These are phyloP conservation scores for Galerucella calmariensis DNA, from an alignment of 2,888 invertebrate species.

Conservation along the genomic window DNA sequence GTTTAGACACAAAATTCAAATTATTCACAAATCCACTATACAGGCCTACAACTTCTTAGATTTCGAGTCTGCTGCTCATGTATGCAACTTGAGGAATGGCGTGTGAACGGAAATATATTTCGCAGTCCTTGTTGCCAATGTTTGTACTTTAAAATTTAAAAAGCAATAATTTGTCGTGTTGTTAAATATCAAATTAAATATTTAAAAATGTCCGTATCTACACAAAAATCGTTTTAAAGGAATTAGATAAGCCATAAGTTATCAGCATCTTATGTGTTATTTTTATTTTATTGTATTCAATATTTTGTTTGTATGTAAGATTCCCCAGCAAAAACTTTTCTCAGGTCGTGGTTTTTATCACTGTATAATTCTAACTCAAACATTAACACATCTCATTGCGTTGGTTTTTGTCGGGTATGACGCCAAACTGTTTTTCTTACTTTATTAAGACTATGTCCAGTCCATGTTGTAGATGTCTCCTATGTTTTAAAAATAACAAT, in stretches of 20 bases:
- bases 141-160: constrained; percentile 7
- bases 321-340: too few species aligned
- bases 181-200: neutral
- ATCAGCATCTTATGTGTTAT: too few species aligned
- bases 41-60: constrained; percentile 25
- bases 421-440: too few species aligned
- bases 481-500: too few species aligned
- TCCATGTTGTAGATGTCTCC: too few species aligned
- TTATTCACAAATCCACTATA: neutral
- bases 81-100: constrained; percentile 42
- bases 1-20: neutral
- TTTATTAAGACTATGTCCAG: too few species aligned
- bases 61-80: constrained; percentile 43
- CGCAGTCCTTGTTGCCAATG: constrained; percentile 23
- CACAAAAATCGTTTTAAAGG: neutral
- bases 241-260: neutral
- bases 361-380: too few species aligned
- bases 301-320: too few species aligned
- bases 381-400: too few species aligned
- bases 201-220: neutral
- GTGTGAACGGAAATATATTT: constrained; percentile 46
- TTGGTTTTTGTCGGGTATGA: too few species aligned
- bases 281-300: too few species aligned
- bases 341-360: too few species aligned
- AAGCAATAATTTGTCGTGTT: neutral